phyloP scores from a whole-genome alignment of 2,888 invertebrate genomes.

The Diarsia dahlii region DNA sequence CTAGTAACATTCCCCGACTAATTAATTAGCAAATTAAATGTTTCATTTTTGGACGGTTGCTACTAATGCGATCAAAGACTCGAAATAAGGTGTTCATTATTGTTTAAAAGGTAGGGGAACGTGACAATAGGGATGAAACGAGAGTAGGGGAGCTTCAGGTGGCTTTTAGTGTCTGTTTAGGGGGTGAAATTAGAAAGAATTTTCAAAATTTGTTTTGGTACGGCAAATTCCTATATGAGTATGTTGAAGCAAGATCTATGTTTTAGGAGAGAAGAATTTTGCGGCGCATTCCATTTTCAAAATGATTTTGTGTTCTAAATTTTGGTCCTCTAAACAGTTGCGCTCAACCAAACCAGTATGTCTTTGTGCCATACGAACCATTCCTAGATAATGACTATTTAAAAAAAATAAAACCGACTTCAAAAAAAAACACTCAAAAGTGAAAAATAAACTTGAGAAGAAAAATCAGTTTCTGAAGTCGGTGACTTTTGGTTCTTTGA shows the following conservation, averaged over 20 bases:
- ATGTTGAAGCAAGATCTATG: conserved; percentile 2
- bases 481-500: no score
- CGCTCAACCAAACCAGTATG: neutral
- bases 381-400: no score
- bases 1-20: conserved; percentile 21
- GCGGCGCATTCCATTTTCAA: neutral
- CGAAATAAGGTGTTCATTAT: conserved; percentile 64
- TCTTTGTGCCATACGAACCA: neutral
- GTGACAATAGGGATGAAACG: conserved; percentile 44
- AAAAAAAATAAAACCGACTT: no score
- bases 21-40: conserved; percentile 58
- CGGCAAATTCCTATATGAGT: neutral
- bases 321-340: neutral
- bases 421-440: no score
- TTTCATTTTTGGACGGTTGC: conserved; percentile 53
- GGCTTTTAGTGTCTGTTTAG: conserved; percentile 43
- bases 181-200: conserved; percentile 17
- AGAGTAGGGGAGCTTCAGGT: conserved; percentile 45
- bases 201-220: conserved; percentile 28
- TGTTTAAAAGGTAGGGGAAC: conserved; percentile 57
- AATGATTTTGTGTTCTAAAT: neutral
- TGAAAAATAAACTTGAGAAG: no score
- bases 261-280: neutral
- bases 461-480: no score
- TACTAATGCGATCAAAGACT: conserved; percentile 55